Conservation (phyloP, 1,140 invertebrate species). For the Phthorimaea operculella region DNA sequence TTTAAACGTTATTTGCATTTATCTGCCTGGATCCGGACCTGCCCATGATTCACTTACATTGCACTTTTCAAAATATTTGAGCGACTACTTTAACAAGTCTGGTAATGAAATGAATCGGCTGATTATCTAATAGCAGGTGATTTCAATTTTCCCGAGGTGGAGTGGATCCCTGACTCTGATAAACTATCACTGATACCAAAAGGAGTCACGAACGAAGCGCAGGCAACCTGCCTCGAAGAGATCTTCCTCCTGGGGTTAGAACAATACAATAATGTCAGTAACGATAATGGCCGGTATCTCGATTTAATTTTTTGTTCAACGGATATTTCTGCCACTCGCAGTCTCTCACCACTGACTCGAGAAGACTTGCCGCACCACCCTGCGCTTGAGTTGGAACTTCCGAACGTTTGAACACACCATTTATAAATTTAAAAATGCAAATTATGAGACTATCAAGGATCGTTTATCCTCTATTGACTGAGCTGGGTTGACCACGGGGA, state of each 20-base stretch:
- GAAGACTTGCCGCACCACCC: constrained; percentile 3
- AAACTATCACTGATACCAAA: neutral
- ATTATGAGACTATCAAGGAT: neutral
- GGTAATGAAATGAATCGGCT: too few relatives aligned
- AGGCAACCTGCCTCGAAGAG: neutral
- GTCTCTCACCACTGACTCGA: neutral
- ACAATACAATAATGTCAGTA: neutral
- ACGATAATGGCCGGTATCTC: neutral
- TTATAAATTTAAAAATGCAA: constrained; percentile 1
- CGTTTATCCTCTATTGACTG: neutral
- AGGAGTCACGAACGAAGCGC: neutral
- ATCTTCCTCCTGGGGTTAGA: neutral
- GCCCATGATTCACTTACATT: neutral
- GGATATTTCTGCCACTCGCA: neutral
- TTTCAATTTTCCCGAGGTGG: neutral
- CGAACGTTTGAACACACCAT: neutral
- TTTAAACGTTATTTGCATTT: neutral
- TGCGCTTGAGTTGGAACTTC: neutral
- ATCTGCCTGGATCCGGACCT: neutral
- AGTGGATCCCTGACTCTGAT: neutral
- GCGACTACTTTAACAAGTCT: neutral
- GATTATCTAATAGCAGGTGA: neutral
- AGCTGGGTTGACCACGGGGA: neutral
- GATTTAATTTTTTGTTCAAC: neutral
- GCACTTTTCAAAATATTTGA: neutral